Base-by-base conservation (phyloP, 2,888 invertebrate species). In the Yponomeuta plumbellus region DNA sequence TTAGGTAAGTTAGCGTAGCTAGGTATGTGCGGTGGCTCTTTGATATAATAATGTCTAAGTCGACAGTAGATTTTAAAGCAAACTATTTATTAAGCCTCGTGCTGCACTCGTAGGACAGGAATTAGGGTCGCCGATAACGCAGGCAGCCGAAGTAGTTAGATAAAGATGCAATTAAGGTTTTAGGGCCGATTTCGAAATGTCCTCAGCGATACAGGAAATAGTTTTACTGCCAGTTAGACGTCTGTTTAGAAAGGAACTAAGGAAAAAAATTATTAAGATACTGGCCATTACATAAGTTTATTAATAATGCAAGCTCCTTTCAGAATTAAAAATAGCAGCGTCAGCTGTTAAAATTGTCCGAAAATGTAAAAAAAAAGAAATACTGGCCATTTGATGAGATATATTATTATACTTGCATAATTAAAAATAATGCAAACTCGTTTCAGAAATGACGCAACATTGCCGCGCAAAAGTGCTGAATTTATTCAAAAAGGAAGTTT, bases 81-180 rank as follows among this genome's bases (percentile, higher is more conserved):
- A 34, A 34, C 34, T 34, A 2, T 34, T 73, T 75, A 76, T 72
- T 74, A 71, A 71, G 67, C 66, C n/a, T 21, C 44, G 44, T 57
- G 65, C 57, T 56, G 65, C 26, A 56, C 11, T 65, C 65, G 34
- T n/a, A n/a, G 21, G 20, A 64, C 6, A 21, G 75, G 76, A 80
- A 85, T 86, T 86, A 84, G 79, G 81, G 80, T 72, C 80, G 69
- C 73, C 69, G 86, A 87, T 88, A 85, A 85, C 21, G 11, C 75
- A 73, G 72, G 74, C 68, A 71, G 70, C 68, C 69, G 70, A 68
- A 66, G 75, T 78, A 80, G 76, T 88, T 86, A 88, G 86, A 85
- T 86, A 88, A 89, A 79, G 77, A 83, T 76, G 79, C 83, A 80
- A 85, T 88, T 88, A 87, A 79, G 79, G 79, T 74, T 74, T 75